These are phyloP conservation scores for Megaceryle alcyon DNA, from an alignment of 2,797 vertebrate genomes.

Conservation along the genomic window DNA sequence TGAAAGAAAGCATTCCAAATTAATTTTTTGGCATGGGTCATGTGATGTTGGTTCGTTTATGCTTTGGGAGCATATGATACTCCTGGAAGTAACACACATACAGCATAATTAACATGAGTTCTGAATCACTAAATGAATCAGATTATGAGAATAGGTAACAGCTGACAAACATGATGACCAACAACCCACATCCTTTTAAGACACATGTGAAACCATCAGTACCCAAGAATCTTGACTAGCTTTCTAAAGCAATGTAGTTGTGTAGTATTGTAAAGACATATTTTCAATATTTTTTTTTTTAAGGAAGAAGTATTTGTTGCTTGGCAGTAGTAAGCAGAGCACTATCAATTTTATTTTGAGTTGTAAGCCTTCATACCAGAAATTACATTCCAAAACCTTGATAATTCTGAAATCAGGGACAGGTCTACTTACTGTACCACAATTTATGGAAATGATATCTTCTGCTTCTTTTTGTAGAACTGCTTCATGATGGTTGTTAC, in stretches of 20 bases:
- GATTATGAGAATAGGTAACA: neutral
- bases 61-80: neutral
- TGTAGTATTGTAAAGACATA: neutral
- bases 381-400: neutral
- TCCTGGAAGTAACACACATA: neutral
- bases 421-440: neutral
- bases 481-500: constrained; percentile 89
- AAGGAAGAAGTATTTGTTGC: neutral
- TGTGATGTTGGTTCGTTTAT: neutral
- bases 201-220: neutral
- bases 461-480: constrained; percentile 75
- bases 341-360: neutral
- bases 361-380: neutral
- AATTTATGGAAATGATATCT: neutral
- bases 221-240: neutral
- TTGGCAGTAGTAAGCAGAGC: neutral
- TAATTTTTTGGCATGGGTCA: neutral
- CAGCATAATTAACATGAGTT: neutral
- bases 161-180: neutral
- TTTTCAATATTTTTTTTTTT: neutral
- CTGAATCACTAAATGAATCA: neutral
- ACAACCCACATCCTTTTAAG: neutral
- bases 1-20: neutral
- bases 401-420: neutral
- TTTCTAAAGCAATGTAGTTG: neutral